Conservation (phyloP, 2,888 invertebrate species). For the Dolichomitus sp. region DNA sequence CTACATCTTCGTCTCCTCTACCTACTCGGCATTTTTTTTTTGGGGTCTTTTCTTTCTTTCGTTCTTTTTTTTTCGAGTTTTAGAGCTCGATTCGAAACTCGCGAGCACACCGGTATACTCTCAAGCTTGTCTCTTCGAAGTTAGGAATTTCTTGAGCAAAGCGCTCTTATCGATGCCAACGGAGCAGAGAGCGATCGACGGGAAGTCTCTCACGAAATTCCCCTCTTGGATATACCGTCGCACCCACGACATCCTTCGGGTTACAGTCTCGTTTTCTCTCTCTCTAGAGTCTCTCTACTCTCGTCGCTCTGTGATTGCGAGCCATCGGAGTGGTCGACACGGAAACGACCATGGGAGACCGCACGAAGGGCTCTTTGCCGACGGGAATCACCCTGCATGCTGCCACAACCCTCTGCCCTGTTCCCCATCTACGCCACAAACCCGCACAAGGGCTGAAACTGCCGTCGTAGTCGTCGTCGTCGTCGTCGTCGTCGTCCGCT, state of each 20-base stretch:
- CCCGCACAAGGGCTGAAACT: conserved; percentile 66
- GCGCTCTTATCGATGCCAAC: conserved; percentile 63
- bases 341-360: conserved; percentile 64
- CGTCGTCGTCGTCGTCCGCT: conserved; percentile 37
- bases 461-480: conserved; percentile 48
- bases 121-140: conserved; percentile 50
- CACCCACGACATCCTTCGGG: conserved; percentile 54
- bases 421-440: conserved; percentile 50
- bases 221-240: conserved; percentile 25
- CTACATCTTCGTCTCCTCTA: conserved; percentile 38
- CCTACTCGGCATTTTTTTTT: conserved; percentile 2
- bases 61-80: not conserved
- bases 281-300: not conserved
- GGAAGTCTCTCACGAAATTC: conserved; percentile 56
- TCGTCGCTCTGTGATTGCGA: conserved; percentile 53
- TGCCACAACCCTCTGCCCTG: conserved; percentile 39
- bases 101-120: conserved; percentile 35
- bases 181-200: conserved; percentile 27
- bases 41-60: conserved; percentile 15
- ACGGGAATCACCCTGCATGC: conserved; percentile 58
- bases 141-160: conserved; percentile 63
- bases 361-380: conserved; percentile 63
- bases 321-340: conserved; percentile 60
- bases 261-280: conserved; percentile 43
- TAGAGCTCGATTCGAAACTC: conserved; percentile 42